These are phyloP conservation scores for Solenopsis fugax DNA, from an alignment of 1,140 invertebrate genomes.

Conservation along the genomic window DNA sequence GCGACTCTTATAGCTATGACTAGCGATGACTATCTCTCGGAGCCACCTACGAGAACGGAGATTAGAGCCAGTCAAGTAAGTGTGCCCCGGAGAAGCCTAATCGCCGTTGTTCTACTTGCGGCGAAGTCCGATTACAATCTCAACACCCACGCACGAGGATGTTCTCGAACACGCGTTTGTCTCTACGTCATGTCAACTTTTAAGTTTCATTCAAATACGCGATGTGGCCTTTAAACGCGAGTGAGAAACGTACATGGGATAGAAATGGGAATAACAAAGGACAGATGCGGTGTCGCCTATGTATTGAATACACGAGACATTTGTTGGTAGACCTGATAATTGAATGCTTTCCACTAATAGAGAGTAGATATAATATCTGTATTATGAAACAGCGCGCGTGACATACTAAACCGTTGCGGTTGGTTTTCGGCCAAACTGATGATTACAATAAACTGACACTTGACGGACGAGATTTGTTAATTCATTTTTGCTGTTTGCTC, in stretches of 20 bases:
- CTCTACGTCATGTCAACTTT: conserved; percentile 11
- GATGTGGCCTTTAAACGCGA: background rate
- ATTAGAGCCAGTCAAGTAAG: conserved; percentile 44
- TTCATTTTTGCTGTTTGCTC: background rate
- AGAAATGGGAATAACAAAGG: background rate
- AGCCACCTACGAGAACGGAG: conserved; percentile 53
- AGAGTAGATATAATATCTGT: background rate
- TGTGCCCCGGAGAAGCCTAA: conserved; percentile 61
- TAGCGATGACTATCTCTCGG: conserved; percentile 52
- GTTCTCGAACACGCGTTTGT: conserved; percentile 9
- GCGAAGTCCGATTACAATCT: conserved; percentile 67
- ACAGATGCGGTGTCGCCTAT: background rate
- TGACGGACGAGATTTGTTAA: background rate
- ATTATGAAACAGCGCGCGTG: background rate
- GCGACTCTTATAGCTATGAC: conserved; percentile 9
- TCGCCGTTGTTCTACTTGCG: conserved; percentile 69
- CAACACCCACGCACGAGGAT: conserved; percentile 52
- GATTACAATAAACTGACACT: conserved; percentile 19
- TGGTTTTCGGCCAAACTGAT: background rate
- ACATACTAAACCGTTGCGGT: background rate
- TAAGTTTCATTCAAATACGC: conserved; percentile 2
- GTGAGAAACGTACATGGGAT: background rate
- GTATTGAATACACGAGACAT: background rate
- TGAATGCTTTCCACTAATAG: background rate
- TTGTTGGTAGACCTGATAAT: background rate